Base-by-base conservation (phyloP, 2,113 vertebrate species). In the Chlorocebus sabaeus region DNA sequence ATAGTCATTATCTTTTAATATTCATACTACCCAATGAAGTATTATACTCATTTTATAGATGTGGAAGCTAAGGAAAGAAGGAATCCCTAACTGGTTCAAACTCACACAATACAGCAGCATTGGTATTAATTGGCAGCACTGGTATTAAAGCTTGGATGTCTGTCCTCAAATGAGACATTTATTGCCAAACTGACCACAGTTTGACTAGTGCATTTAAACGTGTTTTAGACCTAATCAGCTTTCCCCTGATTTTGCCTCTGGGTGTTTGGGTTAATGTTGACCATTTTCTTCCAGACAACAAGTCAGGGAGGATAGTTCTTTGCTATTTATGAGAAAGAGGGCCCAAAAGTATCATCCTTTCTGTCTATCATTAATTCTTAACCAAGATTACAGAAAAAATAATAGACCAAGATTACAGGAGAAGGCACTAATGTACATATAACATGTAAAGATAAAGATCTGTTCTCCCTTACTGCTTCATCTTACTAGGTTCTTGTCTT, bases 381-480 rank as follows among this genome's bases (percentile, higher is more conserved):
- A 43, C 25, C 30, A 27, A 79, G 35, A 67, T 35, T 7, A 52
- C 1, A 32, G n/a, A 91, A 43, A 40, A 27, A 61, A 64, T 30
- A 13, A 55, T 32, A 73, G 17, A 73, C 11, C 0, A 5, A 82
- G 22, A 12, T 30, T 38, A 0, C 3, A 57, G 10, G 48, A 20
- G 52, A 59, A 70, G 67, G 2, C 23, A 64, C 14, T 43, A 7
- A 25, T 25, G 27, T 16, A 10, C 10, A 40, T 16, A 23, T 2
- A 4, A n/a, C 2, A 20, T 22, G 10, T n/a, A 80, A 38, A 6
- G 68, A 89, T 73, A 55, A 81, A 50, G 14, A 61, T 35, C 7
- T 75, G 1, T 40, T 23, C 48, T 43, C 23, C 55, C 89, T 86
- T 30, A 20, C 20, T 18, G 2, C 6, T 84, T 80, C 64, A 67